Conservation (phyloP, 2,797 vertebrate genomes). For the Nasua narica region DNA sequence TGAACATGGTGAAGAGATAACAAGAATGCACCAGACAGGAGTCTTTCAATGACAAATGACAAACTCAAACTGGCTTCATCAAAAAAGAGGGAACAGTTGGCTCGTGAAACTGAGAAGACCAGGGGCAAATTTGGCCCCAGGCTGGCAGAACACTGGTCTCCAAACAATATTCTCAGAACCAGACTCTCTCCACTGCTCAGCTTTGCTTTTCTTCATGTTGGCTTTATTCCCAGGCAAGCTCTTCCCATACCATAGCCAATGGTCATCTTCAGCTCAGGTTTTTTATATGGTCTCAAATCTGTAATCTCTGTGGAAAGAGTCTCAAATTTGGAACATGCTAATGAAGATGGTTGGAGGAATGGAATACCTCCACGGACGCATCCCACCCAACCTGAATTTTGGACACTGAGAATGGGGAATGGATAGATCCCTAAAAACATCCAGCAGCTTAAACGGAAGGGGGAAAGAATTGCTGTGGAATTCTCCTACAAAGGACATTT, state of each 20-base stretch:
- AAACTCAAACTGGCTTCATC: not conserved
- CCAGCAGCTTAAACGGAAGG: not conserved
- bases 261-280: not conserved
- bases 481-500: not conserved
- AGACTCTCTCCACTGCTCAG: not conserved
- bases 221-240: not conserved
- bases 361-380: not conserved
- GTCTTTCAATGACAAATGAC: not conserved
- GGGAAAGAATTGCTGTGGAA: not conserved
- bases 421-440: not conserved
- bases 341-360: not conserved
- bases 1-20: not conserved
- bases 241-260: not conserved
- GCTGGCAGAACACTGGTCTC: not conserved
- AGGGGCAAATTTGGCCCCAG: not conserved
- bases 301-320: not conserved
- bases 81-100: not conserved
- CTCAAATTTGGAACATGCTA: not conserved
- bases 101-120: not conserved
- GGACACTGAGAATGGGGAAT: not conserved
- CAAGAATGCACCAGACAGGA: not conserved
- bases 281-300: not conserved
- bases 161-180: not conserved
- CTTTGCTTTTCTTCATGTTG: not conserved
- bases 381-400: not conserved